A percentile compares a stretch with the other conserved stretches of the same genome.
Conservation (phyloP, 2,113 vertebrate species). For the Scomber japonicus region DNA sequence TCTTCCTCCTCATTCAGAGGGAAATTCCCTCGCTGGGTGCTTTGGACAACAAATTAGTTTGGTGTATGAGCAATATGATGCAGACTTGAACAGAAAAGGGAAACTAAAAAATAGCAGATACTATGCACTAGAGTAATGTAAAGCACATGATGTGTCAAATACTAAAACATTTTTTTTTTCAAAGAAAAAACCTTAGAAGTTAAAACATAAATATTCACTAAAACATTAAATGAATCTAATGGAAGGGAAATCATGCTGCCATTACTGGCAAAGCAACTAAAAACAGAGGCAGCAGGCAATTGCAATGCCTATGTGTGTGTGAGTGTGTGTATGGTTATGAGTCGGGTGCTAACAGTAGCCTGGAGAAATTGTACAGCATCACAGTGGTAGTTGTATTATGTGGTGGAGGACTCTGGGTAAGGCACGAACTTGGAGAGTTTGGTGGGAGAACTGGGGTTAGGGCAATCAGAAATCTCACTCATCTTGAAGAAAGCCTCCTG, state of each 20-base stretch:
- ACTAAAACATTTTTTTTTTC: not conserved
- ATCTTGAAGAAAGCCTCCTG: conserved; percentile 95
- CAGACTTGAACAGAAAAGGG: not conserved
- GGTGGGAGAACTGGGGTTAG: conserved; percentile 84
- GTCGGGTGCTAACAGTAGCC: not conserved
- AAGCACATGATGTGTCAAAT: not conserved
- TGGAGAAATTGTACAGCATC: not conserved
- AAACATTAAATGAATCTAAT: conserved; percentile 40
- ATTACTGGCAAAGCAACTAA: conserved; percentile 17
- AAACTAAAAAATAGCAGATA: conserved; percentile 33
- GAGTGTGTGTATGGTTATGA: not conserved
- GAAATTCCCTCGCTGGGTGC: not conserved
- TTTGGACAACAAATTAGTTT: conserved; percentile 8
- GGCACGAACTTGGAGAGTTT: conserved; percentile 92
- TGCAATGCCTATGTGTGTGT: not conserved
- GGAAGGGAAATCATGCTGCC: conserved; percentile 15
- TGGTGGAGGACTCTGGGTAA: conserved; percentile 84
- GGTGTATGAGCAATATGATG: conserved; percentile 5
- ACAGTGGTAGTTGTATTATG: conserved; percentile 55
- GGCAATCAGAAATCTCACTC: conserved; percentile 78
- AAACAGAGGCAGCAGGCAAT: conserved; percentile 43
- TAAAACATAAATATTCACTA: conserved; percentile 68
- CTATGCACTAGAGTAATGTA: not conserved
- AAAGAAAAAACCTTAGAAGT: conserved; percentile 7
- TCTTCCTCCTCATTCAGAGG: conserved; percentile 8